These are phyloP conservation scores for Lonchura striata DNA, from an alignment of 2,113 vertebrate genomes.

Conservation along the genomic window DNA sequence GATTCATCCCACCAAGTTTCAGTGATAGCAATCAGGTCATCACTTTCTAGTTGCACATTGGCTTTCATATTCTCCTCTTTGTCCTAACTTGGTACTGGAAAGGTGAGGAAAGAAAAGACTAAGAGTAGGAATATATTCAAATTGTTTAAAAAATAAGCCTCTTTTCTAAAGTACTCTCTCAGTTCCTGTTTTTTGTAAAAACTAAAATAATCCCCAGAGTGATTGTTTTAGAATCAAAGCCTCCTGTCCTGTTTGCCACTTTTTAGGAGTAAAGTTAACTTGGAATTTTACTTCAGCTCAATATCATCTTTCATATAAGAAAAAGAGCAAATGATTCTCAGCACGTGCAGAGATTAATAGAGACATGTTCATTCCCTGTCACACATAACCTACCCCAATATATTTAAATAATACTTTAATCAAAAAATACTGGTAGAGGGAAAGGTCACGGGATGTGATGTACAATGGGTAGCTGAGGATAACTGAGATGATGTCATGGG, in stretches of 20 bases:
- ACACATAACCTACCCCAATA: not conserved
- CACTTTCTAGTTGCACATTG: not conserved
- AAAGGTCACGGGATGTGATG: not conserved
- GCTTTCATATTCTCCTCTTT: not conserved
- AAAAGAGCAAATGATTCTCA: not conserved
- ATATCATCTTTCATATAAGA: not conserved
- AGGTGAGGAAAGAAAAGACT: not conserved
- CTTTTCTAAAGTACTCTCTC: not conserved
- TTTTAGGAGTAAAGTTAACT: not conserved
- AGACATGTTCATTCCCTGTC: not conserved
- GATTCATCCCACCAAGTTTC: not conserved
- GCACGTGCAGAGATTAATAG: not conserved
- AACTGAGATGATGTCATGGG: not conserved
- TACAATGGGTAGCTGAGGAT: not conserved
- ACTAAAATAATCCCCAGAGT: not conserved
- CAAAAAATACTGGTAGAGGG: not conserved
- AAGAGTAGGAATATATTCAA: not conserved
- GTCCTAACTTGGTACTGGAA: not conserved
- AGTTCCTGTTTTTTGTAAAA: not conserved
- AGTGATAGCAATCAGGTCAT: not conserved
- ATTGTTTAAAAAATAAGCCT: not conserved
- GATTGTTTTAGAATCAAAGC: not conserved
- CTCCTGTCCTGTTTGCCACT: not conserved
- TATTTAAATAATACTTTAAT: not conserved
- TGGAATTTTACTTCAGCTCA: not conserved